Evolutionary conservation across 2,888 invertebrate species (phyloP).

Genomic region (Bombylius discolor): DNA sequence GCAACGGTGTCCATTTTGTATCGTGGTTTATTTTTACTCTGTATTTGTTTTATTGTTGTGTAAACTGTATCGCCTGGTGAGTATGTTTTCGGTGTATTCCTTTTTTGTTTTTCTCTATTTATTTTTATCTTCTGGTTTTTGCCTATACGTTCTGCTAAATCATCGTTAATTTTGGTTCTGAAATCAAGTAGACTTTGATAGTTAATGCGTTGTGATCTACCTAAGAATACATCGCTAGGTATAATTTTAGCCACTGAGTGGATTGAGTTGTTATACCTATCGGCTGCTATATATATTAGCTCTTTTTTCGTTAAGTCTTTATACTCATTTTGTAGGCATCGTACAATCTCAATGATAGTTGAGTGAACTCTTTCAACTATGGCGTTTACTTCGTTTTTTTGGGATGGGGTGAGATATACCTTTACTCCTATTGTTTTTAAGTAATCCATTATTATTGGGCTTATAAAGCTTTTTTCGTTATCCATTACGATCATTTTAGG

Average conservation of each 20-base stretch:
- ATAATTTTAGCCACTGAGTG: conserved; percentile 12
- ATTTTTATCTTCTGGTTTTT: conserved; percentile 12
- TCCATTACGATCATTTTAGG: background rate
- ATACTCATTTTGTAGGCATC: background rate
- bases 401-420: background rate
- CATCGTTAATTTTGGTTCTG: conserved; percentile 11
- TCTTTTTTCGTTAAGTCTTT: background rate
- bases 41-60: conserved; percentile 11
- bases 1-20: no score
- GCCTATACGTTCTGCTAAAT: no score
- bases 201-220: conserved; percentile 13
- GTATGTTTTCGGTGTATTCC: conserved; percentile 5
- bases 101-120: conserved; percentile 9
- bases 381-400: background rate
- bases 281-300: background rate
- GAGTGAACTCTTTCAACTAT: background rate
- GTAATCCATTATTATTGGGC: background rate
- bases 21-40: background rate
- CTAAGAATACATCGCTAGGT: conserved; percentile 13
- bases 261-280: conserved; percentile 10
- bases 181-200: conserved; percentile 13
- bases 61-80: conserved; percentile 7
- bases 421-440: background rate
- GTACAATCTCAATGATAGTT: background rate
- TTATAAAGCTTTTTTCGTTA: background rate